These are phyloP conservation scores for Bradypodion pumilum DNA, from an alignment of 2,797 vertebrate genomes.

Conservation along the genomic window DNA sequence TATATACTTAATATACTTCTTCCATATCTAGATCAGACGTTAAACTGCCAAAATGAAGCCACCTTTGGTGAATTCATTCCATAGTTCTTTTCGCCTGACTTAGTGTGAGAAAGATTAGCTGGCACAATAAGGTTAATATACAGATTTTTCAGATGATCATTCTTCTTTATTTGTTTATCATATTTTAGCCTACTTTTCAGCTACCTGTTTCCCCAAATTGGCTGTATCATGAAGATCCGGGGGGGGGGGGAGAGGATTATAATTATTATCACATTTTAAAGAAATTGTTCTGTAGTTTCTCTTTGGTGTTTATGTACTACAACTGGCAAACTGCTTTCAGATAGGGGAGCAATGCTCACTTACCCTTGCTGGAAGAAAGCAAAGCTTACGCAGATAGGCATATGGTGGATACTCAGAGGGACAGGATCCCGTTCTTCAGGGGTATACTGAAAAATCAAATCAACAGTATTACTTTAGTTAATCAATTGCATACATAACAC, in stretches of 20 bases:
- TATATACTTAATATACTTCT: too few relatives aligned
- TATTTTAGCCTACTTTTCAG: background rate
- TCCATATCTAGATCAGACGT: too few relatives aligned
- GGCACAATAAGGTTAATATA: too few relatives aligned
- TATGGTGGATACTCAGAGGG: conserved; percentile 94
- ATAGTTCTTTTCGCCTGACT: too few relatives aligned
- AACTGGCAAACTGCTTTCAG: background rate
- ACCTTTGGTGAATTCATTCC: too few relatives aligned
- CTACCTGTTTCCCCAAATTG: background rate
- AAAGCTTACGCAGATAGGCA: conserved; percentile 96
- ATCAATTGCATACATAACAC: background rate
- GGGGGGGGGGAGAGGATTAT: background rate
- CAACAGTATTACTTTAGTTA: conserved; percentile 13
- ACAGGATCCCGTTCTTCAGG: conserved; percentile 93
- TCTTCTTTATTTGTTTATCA: background rate
- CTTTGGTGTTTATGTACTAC: background rate
- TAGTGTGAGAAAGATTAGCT: too few relatives aligned
- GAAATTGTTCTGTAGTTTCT: background rate
- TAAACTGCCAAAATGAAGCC: too few relatives aligned
- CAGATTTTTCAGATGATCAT: too few relatives aligned
- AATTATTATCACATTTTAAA: background rate
- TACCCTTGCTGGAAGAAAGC: conserved; percentile 97
- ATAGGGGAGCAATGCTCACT: conserved; percentile 49
- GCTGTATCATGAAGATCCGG: background rate
- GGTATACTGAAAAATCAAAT: conserved; percentile 75